phyloP scores from a whole-genome alignment of 2,113 vertebrate species.

The Brachypodius melanocephalos region DNA sequence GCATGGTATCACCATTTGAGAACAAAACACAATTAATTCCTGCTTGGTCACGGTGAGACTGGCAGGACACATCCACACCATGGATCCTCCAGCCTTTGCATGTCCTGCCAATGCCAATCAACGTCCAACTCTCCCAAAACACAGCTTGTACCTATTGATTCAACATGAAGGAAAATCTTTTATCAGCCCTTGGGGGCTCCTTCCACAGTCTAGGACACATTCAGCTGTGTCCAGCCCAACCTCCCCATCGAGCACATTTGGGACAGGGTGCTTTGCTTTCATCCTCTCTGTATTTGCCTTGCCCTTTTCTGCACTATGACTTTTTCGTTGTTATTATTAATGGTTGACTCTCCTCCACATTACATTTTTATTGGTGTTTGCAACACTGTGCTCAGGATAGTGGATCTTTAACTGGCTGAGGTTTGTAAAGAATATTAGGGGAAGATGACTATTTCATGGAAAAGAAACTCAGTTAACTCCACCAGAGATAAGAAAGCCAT shows the following conservation, averaged over 20 bases:
- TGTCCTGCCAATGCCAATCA: not conserved
- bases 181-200: not conserved
- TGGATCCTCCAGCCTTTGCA: not conserved
- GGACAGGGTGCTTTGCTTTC: not conserved
- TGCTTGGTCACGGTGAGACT: not conserved
- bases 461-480: not conserved
- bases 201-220: not conserved
- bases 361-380: not conserved
- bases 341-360: not conserved
- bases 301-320: not conserved
- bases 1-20: fast-evolving
- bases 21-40: not conserved
- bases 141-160: not conserved
- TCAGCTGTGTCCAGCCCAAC: not conserved
- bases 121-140: not conserved
- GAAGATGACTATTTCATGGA: not conserved
- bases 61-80: not conserved
- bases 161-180: not conserved
- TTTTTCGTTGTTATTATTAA: not conserved
- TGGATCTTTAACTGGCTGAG: not conserved
- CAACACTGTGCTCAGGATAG: not conserved
- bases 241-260: fast-evolving
- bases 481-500: not conserved
- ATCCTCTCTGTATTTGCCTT: not conserved
- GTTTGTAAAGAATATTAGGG: not conserved